phyloP scores from a whole-genome alignment of 2,113 vertebrate genomes.

The Pontoporia blainvillei region DNA sequence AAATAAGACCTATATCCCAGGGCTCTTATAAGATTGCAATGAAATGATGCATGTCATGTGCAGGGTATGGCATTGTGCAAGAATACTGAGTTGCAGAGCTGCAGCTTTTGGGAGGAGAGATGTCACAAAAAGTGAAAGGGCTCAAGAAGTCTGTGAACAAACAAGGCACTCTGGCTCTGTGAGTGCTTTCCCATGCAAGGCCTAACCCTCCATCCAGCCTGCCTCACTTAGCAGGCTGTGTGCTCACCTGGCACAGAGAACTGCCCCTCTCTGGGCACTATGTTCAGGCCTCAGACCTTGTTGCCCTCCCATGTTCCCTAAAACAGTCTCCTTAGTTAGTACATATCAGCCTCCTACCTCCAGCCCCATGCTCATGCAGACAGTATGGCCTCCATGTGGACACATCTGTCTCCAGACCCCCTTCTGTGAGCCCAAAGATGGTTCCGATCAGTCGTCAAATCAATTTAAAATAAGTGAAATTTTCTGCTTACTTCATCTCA shows the following conservation, averaged over 20 bases:
- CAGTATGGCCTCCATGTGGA: neutral
- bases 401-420: neutral
- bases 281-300: neutral
- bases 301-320: neutral
- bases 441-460: constrained; percentile 78
- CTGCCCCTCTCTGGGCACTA: neutral
- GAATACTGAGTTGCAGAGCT: neutral
- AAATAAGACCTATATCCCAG: neutral
- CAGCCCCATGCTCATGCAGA: neutral
- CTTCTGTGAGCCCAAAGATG: constrained; percentile 61
- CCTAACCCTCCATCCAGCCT: neutral
- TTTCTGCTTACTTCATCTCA: constrained; percentile 62
- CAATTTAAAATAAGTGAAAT: constrained; percentile 68
- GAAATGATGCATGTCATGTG: neutral
- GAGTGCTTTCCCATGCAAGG: neutral
- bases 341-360: neutral
- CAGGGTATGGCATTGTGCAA: neutral
- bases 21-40: neutral
- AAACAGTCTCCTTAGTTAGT: neutral
- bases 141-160: neutral
- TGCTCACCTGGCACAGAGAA: neutral
- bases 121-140: neutral
- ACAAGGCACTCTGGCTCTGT: neutral
- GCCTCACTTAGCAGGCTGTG: neutral
- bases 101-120: neutral